A percentile compares a stretch with the other conserved stretches of the same genome.
These are phyloP conservation scores for Spodoptera picta DNA, from an alignment of 2,888 invertebrate genomes.

Conservation along the genomic window DNA sequence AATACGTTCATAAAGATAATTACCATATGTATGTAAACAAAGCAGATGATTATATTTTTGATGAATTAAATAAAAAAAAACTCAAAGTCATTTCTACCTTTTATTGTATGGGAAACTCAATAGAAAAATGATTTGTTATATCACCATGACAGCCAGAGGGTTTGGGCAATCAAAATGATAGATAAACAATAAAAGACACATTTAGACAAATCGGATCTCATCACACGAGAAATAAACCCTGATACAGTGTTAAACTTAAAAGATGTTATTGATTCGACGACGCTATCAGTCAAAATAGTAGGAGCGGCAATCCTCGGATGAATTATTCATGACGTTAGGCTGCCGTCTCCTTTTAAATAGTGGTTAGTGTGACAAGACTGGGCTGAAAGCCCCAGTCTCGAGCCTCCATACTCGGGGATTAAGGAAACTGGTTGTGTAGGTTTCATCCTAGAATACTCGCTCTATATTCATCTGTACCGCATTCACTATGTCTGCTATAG, in stretches of 20 bases:
- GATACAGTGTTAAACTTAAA: conserved; percentile 63
- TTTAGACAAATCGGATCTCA: conserved; percentile 47
- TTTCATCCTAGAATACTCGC: conserved; percentile 37
- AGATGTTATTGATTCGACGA: conserved; percentile 71
- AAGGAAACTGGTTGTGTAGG: conserved; percentile 34
- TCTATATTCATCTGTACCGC: too few relatives aligned
- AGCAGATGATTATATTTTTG: too few relatives aligned
- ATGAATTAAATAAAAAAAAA: too few relatives aligned
- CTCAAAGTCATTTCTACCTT: too few relatives aligned
- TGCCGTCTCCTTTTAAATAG: conserved; percentile 68
- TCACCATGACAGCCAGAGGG: conserved; percentile 13
- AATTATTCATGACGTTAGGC: conserved; percentile 70
- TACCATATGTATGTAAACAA: too few relatives aligned
- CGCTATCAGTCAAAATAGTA: conserved; percentile 70
- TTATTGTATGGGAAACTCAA: neutral
- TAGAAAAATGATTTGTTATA: conserved; percentile 7
- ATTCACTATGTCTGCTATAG: conserved; percentile 41
- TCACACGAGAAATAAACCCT: conserved; percentile 54
- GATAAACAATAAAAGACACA: conserved; percentile 48
- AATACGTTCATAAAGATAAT: neutral
- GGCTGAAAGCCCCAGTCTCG: conserved; percentile 42
- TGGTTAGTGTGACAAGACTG: conserved; percentile 69
- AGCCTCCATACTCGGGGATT: conserved; percentile 61
- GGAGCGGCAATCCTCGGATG: conserved; percentile 67
- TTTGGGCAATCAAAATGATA: conserved; percentile 34